These are phyloP conservation scores for Zaprionus lachaisei DNA, from an alignment of 1,140 invertebrate genomes.

Conservation along the genomic window DNA sequence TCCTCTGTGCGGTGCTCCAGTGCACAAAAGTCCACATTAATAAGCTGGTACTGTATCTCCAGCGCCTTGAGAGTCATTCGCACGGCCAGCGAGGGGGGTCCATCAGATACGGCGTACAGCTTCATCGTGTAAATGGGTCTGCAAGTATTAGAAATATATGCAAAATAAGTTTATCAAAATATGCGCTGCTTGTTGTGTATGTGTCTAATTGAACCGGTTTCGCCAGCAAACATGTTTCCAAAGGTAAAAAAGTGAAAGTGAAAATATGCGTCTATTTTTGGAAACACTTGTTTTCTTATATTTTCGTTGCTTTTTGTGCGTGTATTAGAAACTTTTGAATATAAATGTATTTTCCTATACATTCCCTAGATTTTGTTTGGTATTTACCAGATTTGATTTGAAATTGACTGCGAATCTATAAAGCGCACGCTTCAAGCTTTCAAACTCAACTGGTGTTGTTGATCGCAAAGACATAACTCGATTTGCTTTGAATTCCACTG, in stretches of 20 bases:
- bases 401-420: constrained; percentile 14
- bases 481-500: constrained; percentile 32
- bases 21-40: constrained; percentile 88
- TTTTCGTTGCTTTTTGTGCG: constrained; percentile 12
- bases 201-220: constrained; percentile 62
- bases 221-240: constrained; percentile 24
- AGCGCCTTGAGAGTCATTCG: constrained; percentile 88
- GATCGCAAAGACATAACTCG: not conserved
- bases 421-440: constrained; percentile 44
- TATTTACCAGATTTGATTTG: constrained; percentile 29
- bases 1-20: constrained; percentile 90
- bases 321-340: constrained; percentile 32
- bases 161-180: constrained; percentile 16
- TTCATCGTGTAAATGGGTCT: constrained; percentile 86
- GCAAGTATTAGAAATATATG: constrained; percentile 13
- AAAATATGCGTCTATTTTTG: constrained; percentile 52
- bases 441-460: constrained; percentile 52
- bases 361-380: constrained; percentile 7
- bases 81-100: constrained; percentile 90
- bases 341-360: constrained; percentile 12
- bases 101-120: constrained; percentile 90
- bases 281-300: constrained; percentile 1
- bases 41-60: constrained; percentile 87
- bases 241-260: constrained; percentile 64
- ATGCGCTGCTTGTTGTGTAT: not conserved